Conservation (phyloP, 2,797 vertebrate genomes). For the Tinamus major region DNA sequence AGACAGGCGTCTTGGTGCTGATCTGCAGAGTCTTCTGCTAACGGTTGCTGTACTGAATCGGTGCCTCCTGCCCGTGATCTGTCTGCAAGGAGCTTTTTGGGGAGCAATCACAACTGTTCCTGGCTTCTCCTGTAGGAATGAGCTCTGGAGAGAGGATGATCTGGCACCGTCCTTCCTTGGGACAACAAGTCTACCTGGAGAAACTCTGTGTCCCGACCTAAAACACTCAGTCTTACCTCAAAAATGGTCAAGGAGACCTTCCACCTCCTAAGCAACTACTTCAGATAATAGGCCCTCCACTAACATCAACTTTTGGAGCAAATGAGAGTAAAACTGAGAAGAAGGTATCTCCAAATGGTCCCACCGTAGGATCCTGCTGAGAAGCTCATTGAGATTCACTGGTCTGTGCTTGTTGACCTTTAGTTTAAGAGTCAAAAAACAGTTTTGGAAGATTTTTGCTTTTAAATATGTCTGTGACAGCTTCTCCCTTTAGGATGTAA, state of each 20-base stretch:
- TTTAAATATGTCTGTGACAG: background rate
- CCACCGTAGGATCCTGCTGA: background rate
- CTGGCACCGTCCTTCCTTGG: background rate
- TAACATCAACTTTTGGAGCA: background rate
- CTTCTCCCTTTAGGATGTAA: background rate
- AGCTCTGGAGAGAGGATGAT: background rate
- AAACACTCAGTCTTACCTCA: background rate
- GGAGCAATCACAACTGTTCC: background rate
- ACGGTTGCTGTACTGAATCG: background rate
- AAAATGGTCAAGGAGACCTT: background rate
- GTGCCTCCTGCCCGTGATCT: background rate
- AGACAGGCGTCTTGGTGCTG: background rate
- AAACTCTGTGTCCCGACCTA: background rate
- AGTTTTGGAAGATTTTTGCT: background rate
- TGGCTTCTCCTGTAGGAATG: accelerated
- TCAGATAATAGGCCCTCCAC: background rate
- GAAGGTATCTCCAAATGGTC: background rate
- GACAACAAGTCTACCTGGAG: background rate
- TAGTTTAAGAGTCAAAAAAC: background rate
- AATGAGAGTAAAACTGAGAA: background rate
- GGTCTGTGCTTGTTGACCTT: background rate
- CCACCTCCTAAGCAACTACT: background rate
- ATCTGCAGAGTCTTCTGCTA: background rate
- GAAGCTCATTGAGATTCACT: background rate
- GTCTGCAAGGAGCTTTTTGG: background rate